A percentile compares a stretch with the other conserved stretches of the same genome.
Conservation (phyloP, 2,797 vertebrate genomes). For the Lepus townsendii region DNA sequence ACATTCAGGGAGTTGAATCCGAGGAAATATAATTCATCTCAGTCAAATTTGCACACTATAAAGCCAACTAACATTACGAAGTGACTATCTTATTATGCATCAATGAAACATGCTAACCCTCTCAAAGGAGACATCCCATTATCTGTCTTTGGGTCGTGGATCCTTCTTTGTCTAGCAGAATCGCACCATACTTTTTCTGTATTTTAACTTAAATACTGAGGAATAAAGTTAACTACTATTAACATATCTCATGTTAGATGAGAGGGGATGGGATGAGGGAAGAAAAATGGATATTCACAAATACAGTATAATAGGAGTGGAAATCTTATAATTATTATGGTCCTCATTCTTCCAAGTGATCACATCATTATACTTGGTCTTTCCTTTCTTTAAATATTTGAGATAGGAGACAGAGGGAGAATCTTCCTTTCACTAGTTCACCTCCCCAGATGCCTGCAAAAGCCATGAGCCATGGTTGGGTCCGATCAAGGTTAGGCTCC, state of each 20-base stretch:
- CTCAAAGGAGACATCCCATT: background rate
- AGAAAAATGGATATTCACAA: background rate
- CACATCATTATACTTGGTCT: background rate
- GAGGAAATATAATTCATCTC: background rate
- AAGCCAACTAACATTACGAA: background rate
- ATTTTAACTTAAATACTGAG: background rate
- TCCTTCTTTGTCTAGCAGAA: background rate
- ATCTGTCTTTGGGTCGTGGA: background rate
- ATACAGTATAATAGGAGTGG: background rate
- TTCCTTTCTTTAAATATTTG: no score
- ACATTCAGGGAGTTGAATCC: background rate
- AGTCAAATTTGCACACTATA: background rate
- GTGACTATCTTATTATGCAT: background rate
- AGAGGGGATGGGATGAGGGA: background rate
- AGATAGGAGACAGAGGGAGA: no score
- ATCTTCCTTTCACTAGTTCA: no score
- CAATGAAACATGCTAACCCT: background rate
- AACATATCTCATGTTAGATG: background rate
- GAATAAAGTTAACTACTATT: conserved; percentile 8
- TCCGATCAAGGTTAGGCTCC: no score
- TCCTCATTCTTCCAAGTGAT: background rate
- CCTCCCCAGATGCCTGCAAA: no score
- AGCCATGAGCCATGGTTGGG: no score
- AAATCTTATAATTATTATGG: background rate
- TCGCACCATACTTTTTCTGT: background rate